These are phyloP conservation scores for Blastomussa wellsi DNA, from an alignment of 92 coral and sea anemone genomes.

Conservation along the genomic window DNA sequence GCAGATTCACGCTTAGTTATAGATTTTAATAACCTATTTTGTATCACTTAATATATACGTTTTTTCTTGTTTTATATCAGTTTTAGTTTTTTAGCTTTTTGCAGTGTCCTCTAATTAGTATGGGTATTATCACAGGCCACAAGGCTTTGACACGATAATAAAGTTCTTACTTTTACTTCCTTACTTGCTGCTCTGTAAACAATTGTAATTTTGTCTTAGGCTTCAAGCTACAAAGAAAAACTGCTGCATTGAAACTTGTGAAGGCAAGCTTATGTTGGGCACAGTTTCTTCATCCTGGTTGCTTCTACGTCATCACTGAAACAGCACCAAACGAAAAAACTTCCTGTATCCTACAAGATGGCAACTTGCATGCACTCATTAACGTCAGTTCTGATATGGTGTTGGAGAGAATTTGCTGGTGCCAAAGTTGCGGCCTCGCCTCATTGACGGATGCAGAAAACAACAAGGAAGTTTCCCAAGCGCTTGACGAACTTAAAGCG, in stretches of 20 bases:
- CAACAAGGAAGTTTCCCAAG: slow-evolving; percentile 17
- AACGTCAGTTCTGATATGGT: slow-evolving; percentile 38
- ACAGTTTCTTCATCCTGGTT: slow-evolving; percentile 69
- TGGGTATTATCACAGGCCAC: too few relatives aligned
- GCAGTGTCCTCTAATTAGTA: too few relatives aligned
- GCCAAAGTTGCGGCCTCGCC: slow-evolving; percentile 6
- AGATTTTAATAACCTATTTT: too few relatives aligned
- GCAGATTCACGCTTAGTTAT: too few relatives aligned
- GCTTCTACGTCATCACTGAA: slow-evolving; percentile 70
- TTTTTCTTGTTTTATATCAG: too few relatives aligned
- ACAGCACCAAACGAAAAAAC: slow-evolving; percentile 25
- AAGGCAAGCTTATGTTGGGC: slow-evolving; percentile 42
- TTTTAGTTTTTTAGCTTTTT: too few relatives aligned
- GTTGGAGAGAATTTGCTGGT: slow-evolving; percentile 43
- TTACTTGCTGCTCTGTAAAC: slow-evolving; percentile 2
- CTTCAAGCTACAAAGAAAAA: slow-evolving; percentile 48
- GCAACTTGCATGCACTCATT: slow-evolving; percentile 36
- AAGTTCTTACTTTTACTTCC: too few relatives aligned
- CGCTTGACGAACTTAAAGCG: slow-evolving; percentile 21
- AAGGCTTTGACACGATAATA: too few relatives aligned
- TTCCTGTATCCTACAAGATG: slow-evolving; percentile 46
- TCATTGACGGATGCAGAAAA: not conserved
- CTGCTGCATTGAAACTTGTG: slow-evolving; percentile 51
- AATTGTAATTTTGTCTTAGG: slow-evolving; percentile 22
- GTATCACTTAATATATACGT: too few relatives aligned